A percentile compares a stretch with the other conserved stretches of the same genome.
phyloP scores from a whole-genome alignment of 2,797 vertebrate species.

The Periparus ater region DNA sequence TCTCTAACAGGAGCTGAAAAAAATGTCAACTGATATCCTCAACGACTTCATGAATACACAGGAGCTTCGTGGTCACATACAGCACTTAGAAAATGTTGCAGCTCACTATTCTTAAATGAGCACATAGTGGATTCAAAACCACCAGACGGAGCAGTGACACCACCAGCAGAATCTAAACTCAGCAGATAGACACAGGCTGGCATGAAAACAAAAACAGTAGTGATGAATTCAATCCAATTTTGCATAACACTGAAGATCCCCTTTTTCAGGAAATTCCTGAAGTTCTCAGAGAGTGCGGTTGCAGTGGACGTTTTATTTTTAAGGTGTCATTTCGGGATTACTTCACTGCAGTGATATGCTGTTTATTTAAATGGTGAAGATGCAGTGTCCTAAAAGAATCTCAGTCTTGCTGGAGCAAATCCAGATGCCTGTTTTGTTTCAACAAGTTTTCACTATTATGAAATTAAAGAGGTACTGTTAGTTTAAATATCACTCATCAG shows the following conservation, averaged over 20 bases:
- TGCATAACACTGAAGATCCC: background rate
- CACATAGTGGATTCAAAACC: background rate
- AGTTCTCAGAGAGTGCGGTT: background rate
- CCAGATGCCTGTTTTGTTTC: constrained; percentile 54
- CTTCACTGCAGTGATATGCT: constrained; percentile 33
- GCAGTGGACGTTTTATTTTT: constrained; percentile 7
- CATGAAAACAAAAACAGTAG: background rate
- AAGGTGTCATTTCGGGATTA: constrained; percentile 39
- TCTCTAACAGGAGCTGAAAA: background rate
- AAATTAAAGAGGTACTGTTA: constrained; percentile 10
- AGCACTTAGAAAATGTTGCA: background rate
- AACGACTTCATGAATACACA: background rate
- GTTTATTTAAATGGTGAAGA: constrained; percentile 33
- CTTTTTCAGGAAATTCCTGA: background rate
- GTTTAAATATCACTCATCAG: background rate
- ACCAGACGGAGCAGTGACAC: background rate
- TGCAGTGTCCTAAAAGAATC: background rate
- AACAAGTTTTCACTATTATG: constrained; percentile 19
- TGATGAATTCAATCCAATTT: background rate
- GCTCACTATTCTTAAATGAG: background rate
- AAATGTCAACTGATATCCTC: background rate
- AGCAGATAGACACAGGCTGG: background rate
- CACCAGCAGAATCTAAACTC: background rate
- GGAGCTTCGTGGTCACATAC: background rate
- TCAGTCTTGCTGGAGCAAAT: constrained; percentile 12